Evolutionary conservation across 2,113 vertebrate genomes (phyloP), one percentile per base, ranked within the genome.

Genomic region (Anolis carolinensis): DNA sequence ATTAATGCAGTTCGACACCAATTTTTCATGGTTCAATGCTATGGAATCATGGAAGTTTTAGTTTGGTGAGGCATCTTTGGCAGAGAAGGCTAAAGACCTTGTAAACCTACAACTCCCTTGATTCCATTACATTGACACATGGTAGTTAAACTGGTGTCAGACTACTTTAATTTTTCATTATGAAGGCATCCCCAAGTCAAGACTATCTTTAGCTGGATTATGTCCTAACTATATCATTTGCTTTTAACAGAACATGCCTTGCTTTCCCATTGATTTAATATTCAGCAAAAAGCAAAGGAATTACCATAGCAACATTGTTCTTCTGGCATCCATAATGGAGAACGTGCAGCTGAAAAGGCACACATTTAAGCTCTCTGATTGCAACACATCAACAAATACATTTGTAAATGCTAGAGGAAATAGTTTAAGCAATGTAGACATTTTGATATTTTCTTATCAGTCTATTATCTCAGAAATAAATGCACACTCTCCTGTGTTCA

Each of bases 241-340:
- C 55, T 68, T 85, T 78, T 73, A 32, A 74, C 81, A 89, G 71
- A 93, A 83, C 27, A 78, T 86, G 87, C 73, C 82, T 90, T 81
- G 82, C 23, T 86, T 93, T 81, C 91, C 93, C 1, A 0, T 88
- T 92, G 94, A 90, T 90, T 94, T 93, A 94, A 91, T 92, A 89
- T 93, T 93, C 89, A 88, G 88, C 78, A 91, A 91, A 89, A 34
- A 44, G 63, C 55, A 59, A 59, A 87, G 82, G 86, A 91, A 92
- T 93, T 90, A 74, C 90, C 90, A 95, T 92, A 89, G 91, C 86
- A 91, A 91, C 80, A 81, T 44, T 85, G 81, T 83, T 82, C 82
- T 92, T 86, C 67, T 90, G 90, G 90, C 79, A 91, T 88, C 87
- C 25, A 89, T 93, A 89, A 81, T 82, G 83, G 81, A 82, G 84